These are phyloP conservation scores for Saturnia pavonia DNA, from an alignment of 2,888 invertebrate genomes.

Conservation along the genomic window DNA sequence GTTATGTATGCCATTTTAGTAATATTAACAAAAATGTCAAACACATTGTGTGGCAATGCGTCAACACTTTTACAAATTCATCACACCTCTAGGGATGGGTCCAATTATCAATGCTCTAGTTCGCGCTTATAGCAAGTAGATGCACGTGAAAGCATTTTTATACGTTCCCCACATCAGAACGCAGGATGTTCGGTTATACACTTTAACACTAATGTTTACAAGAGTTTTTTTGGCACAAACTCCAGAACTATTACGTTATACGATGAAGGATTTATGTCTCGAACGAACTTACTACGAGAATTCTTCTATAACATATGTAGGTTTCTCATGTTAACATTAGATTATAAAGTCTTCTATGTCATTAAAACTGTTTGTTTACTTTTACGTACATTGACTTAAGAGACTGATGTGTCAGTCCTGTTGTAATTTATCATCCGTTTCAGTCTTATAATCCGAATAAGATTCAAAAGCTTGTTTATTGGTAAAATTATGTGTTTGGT, in stretches of 20 bases:
- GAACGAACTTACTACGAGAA: conserved; percentile 58
- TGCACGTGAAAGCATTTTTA: conserved; percentile 55
- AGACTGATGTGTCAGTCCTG: conserved; percentile 9
- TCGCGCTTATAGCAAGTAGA: conserved; percentile 42
- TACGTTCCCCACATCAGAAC: conserved; percentile 47
- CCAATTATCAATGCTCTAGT: conserved; percentile 54
- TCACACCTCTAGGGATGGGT: conserved; percentile 33
- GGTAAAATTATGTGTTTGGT: not conserved
- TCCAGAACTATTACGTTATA: conserved; percentile 56
- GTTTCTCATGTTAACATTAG: conserved; percentile 52
- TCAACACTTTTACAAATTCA: conserved; percentile 27
- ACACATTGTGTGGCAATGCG: conserved; percentile 5
- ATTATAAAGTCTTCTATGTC: conserved; percentile 39
- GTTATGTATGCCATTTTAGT: not conserved
- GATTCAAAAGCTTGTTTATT: not conserved
- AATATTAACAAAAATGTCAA: conserved; percentile 5
- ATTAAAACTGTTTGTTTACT: conserved; percentile 53
- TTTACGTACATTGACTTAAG: conserved; percentile 47
- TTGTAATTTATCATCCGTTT: not conserved
- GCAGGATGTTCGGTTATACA: conserved; percentile 55
- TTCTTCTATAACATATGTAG: conserved; percentile 51
- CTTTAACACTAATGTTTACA: conserved; percentile 57
- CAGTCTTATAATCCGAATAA: not conserved
- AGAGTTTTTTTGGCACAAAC: conserved; percentile 58
- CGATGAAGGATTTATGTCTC: conserved; percentile 64